Base-by-base conservation (phyloP, 2,797 vertebrate species). In the Darevskia nairensis region DNA sequence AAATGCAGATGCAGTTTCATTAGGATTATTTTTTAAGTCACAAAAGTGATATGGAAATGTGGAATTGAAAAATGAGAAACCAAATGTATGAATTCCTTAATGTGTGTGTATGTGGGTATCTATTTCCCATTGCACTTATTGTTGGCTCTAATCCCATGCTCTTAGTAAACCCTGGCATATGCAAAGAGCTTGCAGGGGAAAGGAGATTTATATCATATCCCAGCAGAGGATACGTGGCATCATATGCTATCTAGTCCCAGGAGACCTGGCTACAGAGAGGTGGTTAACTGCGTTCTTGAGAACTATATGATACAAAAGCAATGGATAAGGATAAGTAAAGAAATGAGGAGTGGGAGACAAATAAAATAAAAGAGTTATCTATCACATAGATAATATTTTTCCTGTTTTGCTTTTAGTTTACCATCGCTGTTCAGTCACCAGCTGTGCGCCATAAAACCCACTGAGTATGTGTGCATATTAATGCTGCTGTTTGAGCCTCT, bases 391-490 rank as follows among this genome's bases (percentile, higher is more conserved):
- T 59, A 39, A 32, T 15, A 11, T 11, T 41, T 23, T 35, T 74
- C 11, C 46, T 71, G 46, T 74, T 13, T 50, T 19, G 80, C 7
- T 5, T 86, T 90, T 78, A 50, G 23, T 77, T 87, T 93, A 39
- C 74, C 68, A 10, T 29, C 23, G 32, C 29, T 0, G 0, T 81
- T 84, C 71, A 80, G 35, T 76, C 64, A 81, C 82, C 82, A 81
- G 77, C 77, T 87, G 71, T 88, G 83, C 25, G 64, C 77, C 46
- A 69, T 85, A 90, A 93, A 88, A 90, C 9, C 82, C 50, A 86
- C 32, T 59, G 61, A 75, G 68, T 1, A 0, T 23, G 71, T 27
- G 50, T 86, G 68, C 86, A 87, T 88, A 89, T 85, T 90, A 23
- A 81, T 75, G 78, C 29, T 85, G 61, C 71, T 59, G n/a, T 80